These are phyloP conservation scores for Sinocyclocheilus rhinocerous DNA, from an alignment of 2,113 vertebrate species.

Conservation along the genomic window DNA sequence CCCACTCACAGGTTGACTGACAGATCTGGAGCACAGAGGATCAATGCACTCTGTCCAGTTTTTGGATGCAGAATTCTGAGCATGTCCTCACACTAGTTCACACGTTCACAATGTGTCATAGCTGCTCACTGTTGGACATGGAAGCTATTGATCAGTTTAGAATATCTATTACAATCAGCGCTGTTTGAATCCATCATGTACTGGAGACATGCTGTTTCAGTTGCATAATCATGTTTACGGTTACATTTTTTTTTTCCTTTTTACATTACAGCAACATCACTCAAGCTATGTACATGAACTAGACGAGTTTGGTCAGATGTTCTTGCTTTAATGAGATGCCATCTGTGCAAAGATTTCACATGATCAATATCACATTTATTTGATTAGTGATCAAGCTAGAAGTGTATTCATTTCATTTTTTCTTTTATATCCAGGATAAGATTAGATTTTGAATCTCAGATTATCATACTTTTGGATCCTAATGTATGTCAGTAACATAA, in stretches of 20 bases:
- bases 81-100: constrained; percentile 16
- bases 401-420: not conserved
- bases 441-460: not conserved
- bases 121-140: constrained; percentile 1
- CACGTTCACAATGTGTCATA: not conserved
- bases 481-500: not conserved
- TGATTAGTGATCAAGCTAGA: not conserved
- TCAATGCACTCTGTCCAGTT: constrained; percentile 47
- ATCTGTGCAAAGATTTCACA: not conserved
- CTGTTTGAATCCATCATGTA: not conserved
- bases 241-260: not conserved
- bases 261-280: not conserved
- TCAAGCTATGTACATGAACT: not conserved
- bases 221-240: not conserved
- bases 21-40: constrained; percentile 55
- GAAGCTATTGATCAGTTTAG: not conserved
- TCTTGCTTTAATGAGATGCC: not conserved
- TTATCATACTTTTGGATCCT: not conserved
- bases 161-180: constrained; percentile 9
- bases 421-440: not conserved
- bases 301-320: not conserved
- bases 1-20: constrained; percentile 53
- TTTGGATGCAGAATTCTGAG: constrained; percentile 24
- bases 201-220: not conserved
- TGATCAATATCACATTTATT: not conserved